These are phyloP conservation scores for Epinephelus cyanopodus DNA, from an alignment of 2,113 vertebrate species.

Conservation along the genomic window DNA sequence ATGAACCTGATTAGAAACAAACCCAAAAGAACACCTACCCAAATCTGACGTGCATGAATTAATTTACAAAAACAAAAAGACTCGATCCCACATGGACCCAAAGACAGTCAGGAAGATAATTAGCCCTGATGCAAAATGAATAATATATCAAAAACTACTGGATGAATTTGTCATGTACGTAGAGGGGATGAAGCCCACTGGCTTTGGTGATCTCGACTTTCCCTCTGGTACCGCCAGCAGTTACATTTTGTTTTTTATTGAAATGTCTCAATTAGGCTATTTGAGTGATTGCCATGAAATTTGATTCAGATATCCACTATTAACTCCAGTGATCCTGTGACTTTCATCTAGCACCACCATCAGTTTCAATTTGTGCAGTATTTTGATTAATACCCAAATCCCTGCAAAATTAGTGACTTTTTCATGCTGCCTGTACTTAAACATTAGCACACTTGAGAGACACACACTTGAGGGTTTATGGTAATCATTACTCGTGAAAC, in stretches of 20 bases:
- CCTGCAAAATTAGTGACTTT: neutral
- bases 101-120: constrained; percentile 24
- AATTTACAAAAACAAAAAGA: constrained; percentile 25
- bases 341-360: neutral
- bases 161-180: neutral
- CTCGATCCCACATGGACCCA: neutral
- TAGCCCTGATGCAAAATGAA: constrained; percentile 24
- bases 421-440: neutral
- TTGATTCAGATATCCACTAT: too few relatives aligned
- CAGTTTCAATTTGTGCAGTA: neutral
- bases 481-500: too few relatives aligned
- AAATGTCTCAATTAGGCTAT: too few relatives aligned
- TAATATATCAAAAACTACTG: neutral
- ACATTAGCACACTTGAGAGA: too few relatives aligned
- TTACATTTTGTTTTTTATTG: too few relatives aligned
- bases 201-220: neutral
- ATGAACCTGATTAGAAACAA: constrained; percentile 16
- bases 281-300: too few relatives aligned
- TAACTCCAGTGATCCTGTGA: too few relatives aligned
- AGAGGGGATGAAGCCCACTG: too few relatives aligned
- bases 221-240: neutral
- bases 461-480: too few relatives aligned
- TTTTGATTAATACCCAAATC: neutral
- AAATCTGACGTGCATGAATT: constrained; percentile 4
- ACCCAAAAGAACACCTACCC: neutral